phyloP scores from a whole-genome alignment of 2,113 vertebrate genomes.

The Oceanodroma tethys region DNA sequence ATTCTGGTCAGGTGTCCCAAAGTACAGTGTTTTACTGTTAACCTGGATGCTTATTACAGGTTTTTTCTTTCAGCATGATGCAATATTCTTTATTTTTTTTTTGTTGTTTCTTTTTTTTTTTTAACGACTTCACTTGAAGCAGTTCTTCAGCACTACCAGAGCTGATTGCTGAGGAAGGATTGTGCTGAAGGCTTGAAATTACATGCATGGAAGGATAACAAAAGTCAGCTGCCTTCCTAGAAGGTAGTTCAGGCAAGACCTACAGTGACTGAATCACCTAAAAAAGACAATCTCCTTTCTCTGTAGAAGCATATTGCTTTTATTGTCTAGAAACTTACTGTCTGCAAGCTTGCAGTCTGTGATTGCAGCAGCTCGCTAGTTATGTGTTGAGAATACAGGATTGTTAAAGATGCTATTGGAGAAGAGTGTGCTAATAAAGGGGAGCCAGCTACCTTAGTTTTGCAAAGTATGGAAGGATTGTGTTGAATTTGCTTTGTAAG shows the following conservation, averaged over 20 bases:
- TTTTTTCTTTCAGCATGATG: background rate
- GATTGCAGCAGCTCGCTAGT: background rate
- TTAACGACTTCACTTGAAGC: background rate
- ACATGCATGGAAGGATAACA: background rate
- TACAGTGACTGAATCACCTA: background rate
- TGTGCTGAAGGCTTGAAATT: background rate
- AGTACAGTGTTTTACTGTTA: background rate
- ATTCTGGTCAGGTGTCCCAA: background rate
- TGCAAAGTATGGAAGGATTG: background rate
- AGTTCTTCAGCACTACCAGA: background rate
- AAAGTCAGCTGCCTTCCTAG: background rate
- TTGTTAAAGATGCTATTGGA: background rate
- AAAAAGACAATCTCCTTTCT: background rate
- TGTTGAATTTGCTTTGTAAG: background rate
- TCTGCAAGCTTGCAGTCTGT: background rate
- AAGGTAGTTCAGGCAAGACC: background rate
- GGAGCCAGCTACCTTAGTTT: background rate
- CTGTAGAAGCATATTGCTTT: background rate
- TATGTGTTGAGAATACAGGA: background rate
- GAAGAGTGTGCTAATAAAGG: background rate
- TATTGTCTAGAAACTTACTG: background rate
- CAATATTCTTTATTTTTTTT: background rate
- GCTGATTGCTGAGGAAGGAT: background rate
- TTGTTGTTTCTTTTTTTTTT: background rate
- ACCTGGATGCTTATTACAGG: background rate